Evolutionary conservation across 2,888 invertebrate genomes (phyloP).

Genomic region (Salpingus planirostris): DNA sequence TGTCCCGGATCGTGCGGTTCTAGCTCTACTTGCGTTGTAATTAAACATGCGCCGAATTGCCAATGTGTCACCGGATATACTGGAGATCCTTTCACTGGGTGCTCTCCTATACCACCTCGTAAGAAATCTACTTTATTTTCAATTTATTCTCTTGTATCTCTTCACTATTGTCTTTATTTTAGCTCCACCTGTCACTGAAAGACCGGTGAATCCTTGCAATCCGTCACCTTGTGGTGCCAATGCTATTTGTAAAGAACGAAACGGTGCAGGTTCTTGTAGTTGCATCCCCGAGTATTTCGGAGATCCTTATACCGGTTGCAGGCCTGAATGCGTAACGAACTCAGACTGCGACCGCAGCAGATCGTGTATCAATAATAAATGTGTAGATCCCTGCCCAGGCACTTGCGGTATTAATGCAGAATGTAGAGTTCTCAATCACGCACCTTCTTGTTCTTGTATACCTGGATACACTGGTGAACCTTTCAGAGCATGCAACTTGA

Average conservation of each 20-base stretch:
- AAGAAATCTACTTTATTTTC: no score
- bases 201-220: slow-evolving; percentile 47
- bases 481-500: slow-evolving; percentile 41
- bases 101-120: slow-evolving; percentile 49
- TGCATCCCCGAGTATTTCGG: slow-evolving; percentile 57
- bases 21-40: slow-evolving; percentile 63
- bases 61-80: slow-evolving; percentile 63
- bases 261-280: slow-evolving; percentile 55
- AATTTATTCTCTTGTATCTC: slow-evolving; percentile 8
- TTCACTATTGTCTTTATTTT: slow-evolving; percentile 21
- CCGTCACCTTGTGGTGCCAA: slow-evolving; percentile 62
- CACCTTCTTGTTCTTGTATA: slow-evolving; percentile 56
- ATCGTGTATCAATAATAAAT: slow-evolving; percentile 60
- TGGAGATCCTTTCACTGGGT: slow-evolving; percentile 56
- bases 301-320: slow-evolving; percentile 56
- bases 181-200: slow-evolving; percentile 44
- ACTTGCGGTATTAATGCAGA: slow-evolving; percentile 51
- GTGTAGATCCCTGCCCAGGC: slow-evolving; percentile 50
- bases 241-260: slow-evolving; percentile 55
- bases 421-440: slow-evolving; percentile 56
- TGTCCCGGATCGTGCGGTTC: slow-evolving; percentile 71
- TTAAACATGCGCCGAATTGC: slow-evolving; percentile 71
- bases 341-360: slow-evolving; percentile 54
- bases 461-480: slow-evolving; percentile 54
- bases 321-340: slow-evolving; percentile 59